These are phyloP conservation scores for Gasteruption jaculator DNA, from an alignment of 2,888 invertebrate genomes.

Conservation along the genomic window DNA sequence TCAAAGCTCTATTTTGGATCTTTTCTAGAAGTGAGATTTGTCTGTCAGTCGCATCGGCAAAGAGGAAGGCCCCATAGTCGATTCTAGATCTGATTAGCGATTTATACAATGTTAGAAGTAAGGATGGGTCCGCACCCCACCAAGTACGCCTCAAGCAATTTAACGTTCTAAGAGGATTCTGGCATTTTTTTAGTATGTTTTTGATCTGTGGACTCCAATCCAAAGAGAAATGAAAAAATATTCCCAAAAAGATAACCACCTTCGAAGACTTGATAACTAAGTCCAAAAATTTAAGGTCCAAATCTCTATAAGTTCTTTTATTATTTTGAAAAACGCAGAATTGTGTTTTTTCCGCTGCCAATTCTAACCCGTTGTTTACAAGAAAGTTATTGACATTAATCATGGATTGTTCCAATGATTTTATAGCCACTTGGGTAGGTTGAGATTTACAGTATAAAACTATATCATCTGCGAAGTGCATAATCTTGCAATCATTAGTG, in stretches of 20 bases:
- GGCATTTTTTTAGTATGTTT: constrained; percentile 8
- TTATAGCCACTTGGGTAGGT: too few species aligned
- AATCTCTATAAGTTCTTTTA: too few species aligned
- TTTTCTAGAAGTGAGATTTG: constrained; percentile 13
- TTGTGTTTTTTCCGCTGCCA: too few species aligned
- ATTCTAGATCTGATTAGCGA: constrained; percentile 18
- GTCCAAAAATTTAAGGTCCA: too few species aligned
- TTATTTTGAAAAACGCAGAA: too few species aligned
- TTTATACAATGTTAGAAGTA: constrained; percentile 15
- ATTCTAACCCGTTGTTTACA: too few species aligned
- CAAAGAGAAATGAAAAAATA: constrained; percentile 4
- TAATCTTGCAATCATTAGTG: too few species aligned
- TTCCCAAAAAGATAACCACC: constrained; percentile 1
- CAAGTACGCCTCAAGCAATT: constrained; percentile 17
- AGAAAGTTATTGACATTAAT: too few species aligned
- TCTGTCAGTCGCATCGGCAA: constrained; percentile 7
- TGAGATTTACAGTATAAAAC: too few species aligned
- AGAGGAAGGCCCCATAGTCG: constrained; percentile 20
- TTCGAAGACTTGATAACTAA: too few species aligned
- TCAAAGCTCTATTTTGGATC: constrained; percentile 17
- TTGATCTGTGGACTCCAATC: constrained; percentile 14
- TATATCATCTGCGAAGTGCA: too few species aligned
- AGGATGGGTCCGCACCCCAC: constrained; percentile 21
- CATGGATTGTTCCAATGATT: too few species aligned
- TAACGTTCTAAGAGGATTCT: constrained; percentile 13